Percentiles rank a stretch among this genome's conserved stretches.
Conservation (phyloP, 1,140 invertebrate genomes). For the Pogonomyrmex californicus region DNA sequence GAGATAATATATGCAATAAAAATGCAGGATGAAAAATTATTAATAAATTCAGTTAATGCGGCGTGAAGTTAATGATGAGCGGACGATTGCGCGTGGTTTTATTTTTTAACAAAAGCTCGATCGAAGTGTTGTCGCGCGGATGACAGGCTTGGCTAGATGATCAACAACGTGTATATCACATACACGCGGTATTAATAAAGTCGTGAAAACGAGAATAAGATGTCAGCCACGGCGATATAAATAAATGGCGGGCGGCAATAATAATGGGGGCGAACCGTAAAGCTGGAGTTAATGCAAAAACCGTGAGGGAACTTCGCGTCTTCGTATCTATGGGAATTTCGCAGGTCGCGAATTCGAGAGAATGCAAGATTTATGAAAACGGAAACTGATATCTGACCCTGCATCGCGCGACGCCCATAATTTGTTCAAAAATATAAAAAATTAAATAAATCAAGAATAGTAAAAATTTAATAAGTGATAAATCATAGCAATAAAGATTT, state of each 20-base stretch:
- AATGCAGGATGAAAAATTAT: conserved; percentile 56
- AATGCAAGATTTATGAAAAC: conserved; percentile 14
- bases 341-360: background rate
- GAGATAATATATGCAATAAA: conserved; percentile 42
- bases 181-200: conserved; percentile 62
- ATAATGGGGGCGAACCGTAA: conserved; percentile 40
- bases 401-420: background rate
- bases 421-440: background rate
- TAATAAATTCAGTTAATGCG: conserved; percentile 60
- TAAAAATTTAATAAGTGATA: too few relatives aligned
- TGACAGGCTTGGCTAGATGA: conserved; percentile 56
- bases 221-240: conserved; percentile 57
- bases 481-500: too few relatives aligned
- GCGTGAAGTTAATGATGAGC: conserved; percentile 56
- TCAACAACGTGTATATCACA: conserved; percentile 65
- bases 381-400: background rate
- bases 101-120: conserved; percentile 65
- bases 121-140: conserved; percentile 58
- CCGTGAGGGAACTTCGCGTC: background rate
- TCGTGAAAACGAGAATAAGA: conserved; percentile 62
- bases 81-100: conserved; percentile 63
- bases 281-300: conserved; percentile 25
- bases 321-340: background rate
- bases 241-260: conserved; percentile 50
- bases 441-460: background rate